Base-by-base conservation (phyloP, 2,888 invertebrate species). In the Caenorhabditis drosophilae region DNA sequence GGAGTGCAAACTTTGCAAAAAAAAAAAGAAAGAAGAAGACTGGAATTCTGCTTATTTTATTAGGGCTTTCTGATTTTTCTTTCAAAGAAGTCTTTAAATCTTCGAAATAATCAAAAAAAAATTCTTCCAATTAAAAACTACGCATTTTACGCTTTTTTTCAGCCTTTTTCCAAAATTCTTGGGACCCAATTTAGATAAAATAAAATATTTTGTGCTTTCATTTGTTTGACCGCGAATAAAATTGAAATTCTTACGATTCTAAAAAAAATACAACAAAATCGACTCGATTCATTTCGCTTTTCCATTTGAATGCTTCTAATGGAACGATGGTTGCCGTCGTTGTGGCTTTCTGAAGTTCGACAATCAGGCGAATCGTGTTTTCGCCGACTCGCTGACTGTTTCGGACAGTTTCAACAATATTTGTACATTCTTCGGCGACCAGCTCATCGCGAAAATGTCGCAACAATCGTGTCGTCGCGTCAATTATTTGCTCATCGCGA, bases 201-300 rank as follows among this genome's bases (percentile, higher is more conserved):
- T n/a, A n/a, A n/a, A n/a, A n/a, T n/a, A n/a, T n/a, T n/a, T n/a
- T n/a, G n/a, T n/a, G n/a, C n/a, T n/a, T n/a, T n/a, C n/a, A n/a
- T n/a, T n/a, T n/a, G n/a, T n/a, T n/a, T n/a, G n/a, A n/a, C n/a
- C n/a, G n/a, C n/a, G n/a, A n/a, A n/a, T n/a, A n/a, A n/a, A n/a
- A n/a, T n/a, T n/a, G 15, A 42, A 48, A 36, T n/a, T 40, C 52
- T 11, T 38, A 18, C 2, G 36, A 6, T 35, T 47, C 44, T n/a
- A 62, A 49, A 12, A 62, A 46, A 3, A 47, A 11, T 16, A 45
- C 44, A 16, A 58, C 45, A 12, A 53, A 22, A 15, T 63, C 63
- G 7, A 54, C 42, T 1, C 63, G 53, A 38, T 63, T 63, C 18
- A 46, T 4, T 23, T 63, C 63, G 35, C 18, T 20, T 4, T 23